A percentile compares a stretch with the other conserved stretches of the same genome.
phyloP scores from a whole-genome alignment of 2,113 vertebrate genomes.

The Gopherus flavomarginatus region DNA sequence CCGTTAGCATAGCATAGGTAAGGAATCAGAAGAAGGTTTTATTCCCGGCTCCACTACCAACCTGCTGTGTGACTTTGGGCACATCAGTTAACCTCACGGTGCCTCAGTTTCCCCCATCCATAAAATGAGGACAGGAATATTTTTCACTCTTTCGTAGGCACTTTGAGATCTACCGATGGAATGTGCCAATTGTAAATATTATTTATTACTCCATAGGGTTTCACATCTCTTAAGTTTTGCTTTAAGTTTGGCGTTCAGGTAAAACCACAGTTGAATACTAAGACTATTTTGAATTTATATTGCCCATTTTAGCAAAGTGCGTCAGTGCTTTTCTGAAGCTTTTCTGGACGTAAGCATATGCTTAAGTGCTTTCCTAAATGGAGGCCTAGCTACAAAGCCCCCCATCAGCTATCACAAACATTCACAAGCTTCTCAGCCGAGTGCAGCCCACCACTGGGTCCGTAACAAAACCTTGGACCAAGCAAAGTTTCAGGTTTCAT shows the following conservation, averaged over 20 bases:
- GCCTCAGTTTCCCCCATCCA: neutral
- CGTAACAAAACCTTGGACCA: neutral
- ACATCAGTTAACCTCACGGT: neutral
- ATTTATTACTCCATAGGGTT: neutral
- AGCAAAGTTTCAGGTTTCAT: too few species aligned
- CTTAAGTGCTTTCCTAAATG: neutral
- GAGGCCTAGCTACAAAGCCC: neutral
- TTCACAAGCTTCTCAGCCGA: neutral
- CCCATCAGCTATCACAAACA: neutral
- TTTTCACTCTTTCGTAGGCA: neutral
- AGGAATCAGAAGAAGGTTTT: accelerated
- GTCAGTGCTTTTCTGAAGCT: neutral
- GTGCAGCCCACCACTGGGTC: neutral
- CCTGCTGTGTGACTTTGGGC: neutral
- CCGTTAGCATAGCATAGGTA: neutral
- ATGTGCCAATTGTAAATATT: neutral
- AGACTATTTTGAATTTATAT: neutral
- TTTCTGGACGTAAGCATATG: neutral
- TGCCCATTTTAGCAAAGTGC: neutral
- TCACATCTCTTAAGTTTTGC: neutral
- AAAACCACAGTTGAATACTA: neutral
- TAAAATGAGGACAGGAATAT: neutral
- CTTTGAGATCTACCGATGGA: neutral
- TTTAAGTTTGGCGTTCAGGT: neutral
- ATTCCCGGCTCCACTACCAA: neutral